Conservation (phyloP, 2,113 vertebrate genomes). For the Syrmaticus mikado region DNA sequence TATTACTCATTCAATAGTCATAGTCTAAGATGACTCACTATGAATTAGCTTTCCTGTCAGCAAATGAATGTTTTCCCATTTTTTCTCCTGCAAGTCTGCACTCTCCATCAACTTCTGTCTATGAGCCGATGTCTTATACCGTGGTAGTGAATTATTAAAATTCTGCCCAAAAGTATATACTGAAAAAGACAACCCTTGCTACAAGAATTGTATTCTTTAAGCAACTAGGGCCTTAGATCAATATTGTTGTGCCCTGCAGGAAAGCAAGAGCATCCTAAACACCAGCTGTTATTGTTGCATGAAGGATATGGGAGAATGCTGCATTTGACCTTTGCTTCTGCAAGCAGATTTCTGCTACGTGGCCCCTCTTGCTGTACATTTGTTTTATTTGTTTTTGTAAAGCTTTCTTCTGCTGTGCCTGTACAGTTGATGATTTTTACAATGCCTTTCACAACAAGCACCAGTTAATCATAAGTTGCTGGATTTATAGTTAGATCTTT, state of each 20-base stretch:
- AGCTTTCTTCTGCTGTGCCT: not conserved
- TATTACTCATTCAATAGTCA: not conserved
- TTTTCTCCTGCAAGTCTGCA: not conserved
- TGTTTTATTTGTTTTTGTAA: not conserved
- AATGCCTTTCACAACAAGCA: constrained; percentile 1
- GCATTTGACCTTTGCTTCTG: not conserved
- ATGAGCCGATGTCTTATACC: not conserved
- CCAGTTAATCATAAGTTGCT: constrained; percentile 33
- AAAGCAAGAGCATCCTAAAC: not conserved
- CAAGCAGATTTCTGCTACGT: not conserved
- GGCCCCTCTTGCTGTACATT: not conserved
- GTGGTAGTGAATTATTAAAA: not conserved
- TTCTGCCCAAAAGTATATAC: not conserved
- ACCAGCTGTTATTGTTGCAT: not conserved
- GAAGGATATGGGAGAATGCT: not conserved
- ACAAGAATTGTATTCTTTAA: not conserved
- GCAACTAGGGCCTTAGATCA: not conserved
- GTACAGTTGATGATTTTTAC: not conserved
- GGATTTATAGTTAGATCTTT: constrained; percentile 2
- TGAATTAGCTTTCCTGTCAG: not conserved
- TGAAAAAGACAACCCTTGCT: not conserved
- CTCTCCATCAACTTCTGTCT: not conserved
- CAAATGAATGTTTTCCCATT: not conserved
- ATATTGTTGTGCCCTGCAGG: not conserved
- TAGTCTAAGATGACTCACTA: not conserved